Evolutionary conservation across 1,140 invertebrate species (phyloP).

Genomic region (Idris sp.): DNA sequence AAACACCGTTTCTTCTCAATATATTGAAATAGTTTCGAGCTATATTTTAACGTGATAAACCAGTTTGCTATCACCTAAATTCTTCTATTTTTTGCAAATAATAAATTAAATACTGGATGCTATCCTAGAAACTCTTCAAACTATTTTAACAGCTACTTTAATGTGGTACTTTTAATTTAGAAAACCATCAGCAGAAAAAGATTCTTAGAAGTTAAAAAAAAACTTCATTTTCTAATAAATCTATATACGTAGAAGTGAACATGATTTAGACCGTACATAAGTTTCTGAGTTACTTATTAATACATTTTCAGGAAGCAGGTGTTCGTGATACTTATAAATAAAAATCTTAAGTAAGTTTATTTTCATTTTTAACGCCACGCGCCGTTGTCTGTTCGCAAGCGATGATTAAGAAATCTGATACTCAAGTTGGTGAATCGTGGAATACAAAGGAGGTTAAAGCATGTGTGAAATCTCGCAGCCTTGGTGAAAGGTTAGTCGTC

Average conservation of each 20-base stretch:
- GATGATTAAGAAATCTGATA: constrained; percentile 44
- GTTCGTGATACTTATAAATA: too few relatives aligned
- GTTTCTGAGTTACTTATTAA: too few relatives aligned
- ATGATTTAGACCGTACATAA: too few relatives aligned
- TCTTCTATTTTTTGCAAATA: constrained; percentile 20
- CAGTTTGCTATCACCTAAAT: constrained; percentile 31
- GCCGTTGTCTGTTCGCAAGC: constrained; percentile 14
- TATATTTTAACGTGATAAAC: constrained; percentile 27
- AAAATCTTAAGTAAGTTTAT: too few relatives aligned
- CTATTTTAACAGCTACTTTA: too few relatives aligned
- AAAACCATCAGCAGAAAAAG: too few relatives aligned
- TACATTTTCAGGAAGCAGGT: too few relatives aligned
- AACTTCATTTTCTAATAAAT: too few relatives aligned
- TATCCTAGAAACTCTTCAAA: constrained; percentile 24
- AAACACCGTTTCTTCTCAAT: constrained; percentile 38
- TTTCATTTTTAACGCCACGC: constrained; percentile 26
- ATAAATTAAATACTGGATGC: constrained; percentile 23
- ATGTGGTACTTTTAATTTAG: constrained; percentile 17
- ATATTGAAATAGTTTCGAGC: constrained; percentile 32
- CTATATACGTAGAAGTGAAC: too few relatives aligned
- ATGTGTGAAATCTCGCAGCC: constrained; percentile 58
- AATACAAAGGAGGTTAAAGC: constrained; percentile 56
- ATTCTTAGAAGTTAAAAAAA: too few relatives aligned
- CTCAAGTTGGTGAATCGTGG: constrained; percentile 26
- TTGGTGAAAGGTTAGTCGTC: constrained; percentile 63